These are phyloP conservation scores for Mimas tiliae DNA, from an alignment of 2,888 invertebrate species.

Conservation along the genomic window DNA sequence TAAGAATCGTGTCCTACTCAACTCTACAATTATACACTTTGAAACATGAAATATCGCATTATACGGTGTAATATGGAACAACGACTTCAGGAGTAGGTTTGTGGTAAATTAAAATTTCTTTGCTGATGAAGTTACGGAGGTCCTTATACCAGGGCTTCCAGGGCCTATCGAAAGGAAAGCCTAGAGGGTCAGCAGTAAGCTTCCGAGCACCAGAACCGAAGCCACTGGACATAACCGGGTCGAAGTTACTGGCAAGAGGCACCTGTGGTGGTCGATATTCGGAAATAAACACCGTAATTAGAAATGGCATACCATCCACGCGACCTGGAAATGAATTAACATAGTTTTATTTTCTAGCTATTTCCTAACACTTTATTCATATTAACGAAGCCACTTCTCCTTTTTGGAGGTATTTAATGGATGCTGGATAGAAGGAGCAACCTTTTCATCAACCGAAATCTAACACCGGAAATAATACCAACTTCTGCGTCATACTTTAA, in stretches of 20 bases:
- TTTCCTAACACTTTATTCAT: too few relatives aligned
- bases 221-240: constrained; percentile 79
- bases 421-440: too few relatives aligned
- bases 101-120: constrained; percentile 82
- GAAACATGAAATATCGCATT: constrained; percentile 15
- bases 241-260: constrained; percentile 66
- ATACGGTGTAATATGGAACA: constrained; percentile 47
- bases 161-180: constrained; percentile 84
- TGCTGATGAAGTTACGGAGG: constrained; percentile 76
- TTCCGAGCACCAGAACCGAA: constrained; percentile 73
- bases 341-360: background rate
- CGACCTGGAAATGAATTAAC: constrained; percentile 54
- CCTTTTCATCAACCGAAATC: too few relatives aligned
- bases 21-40: too few relatives aligned
- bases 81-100: constrained; percentile 69
- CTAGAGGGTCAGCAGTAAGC: constrained; percentile 77
- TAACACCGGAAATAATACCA: too few relatives aligned
- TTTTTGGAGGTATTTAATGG: too few relatives aligned
- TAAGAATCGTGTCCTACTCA: too few relatives aligned
- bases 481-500: too few relatives aligned
- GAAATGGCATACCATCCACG: constrained; percentile 84
- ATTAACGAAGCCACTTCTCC: too few relatives aligned
- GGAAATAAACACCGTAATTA: constrained; percentile 85
- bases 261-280: constrained; percentile 75
- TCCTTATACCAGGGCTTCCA: constrained; percentile 64